These are phyloP conservation scores for Steinernema carpocapsae DNA, from an alignment of 2,888 invertebrate genomes.

Conservation along the genomic window DNA sequence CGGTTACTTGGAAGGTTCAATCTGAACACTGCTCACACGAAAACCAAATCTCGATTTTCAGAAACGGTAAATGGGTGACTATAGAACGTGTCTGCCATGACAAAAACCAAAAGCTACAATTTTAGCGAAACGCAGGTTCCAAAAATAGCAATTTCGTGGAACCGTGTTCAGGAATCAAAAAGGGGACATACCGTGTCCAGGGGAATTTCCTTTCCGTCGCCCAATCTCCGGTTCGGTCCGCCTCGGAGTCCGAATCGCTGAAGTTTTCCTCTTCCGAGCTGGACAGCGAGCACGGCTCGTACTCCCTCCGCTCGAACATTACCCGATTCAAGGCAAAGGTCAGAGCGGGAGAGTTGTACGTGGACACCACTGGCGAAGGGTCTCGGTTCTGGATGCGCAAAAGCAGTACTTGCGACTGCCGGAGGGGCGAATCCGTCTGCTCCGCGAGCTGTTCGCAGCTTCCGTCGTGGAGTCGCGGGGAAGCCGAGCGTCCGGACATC, in stretches of 20 bases:
- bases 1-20: too few relatives aligned
- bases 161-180: too few relatives aligned
- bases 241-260: not conserved
- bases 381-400: not conserved
- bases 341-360: not conserved
- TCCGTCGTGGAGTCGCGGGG: constrained; percentile 16
- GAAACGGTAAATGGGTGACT: too few relatives aligned
- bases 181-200: constrained; percentile 13
- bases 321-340: not conserved
- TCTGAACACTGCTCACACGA: too few relatives aligned
- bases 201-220: not conserved
- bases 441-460: constrained; percentile 41
- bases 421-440: not conserved
- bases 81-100: too few relatives aligned
- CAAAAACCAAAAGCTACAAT: too few relatives aligned
- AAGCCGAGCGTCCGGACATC: not conserved
- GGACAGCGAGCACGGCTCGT: not conserved
- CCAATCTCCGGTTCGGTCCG: not conserved
- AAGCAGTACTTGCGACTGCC: not conserved
- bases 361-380: not conserved
- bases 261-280: not conserved
- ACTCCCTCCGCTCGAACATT: not conserved
- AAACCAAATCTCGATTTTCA: too few relatives aligned
- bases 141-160: not conserved
- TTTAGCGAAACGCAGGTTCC: not conserved